phyloP scores from a whole-genome alignment of 2,113 vertebrate genomes.

The Monarcha castaneiventris region DNA sequence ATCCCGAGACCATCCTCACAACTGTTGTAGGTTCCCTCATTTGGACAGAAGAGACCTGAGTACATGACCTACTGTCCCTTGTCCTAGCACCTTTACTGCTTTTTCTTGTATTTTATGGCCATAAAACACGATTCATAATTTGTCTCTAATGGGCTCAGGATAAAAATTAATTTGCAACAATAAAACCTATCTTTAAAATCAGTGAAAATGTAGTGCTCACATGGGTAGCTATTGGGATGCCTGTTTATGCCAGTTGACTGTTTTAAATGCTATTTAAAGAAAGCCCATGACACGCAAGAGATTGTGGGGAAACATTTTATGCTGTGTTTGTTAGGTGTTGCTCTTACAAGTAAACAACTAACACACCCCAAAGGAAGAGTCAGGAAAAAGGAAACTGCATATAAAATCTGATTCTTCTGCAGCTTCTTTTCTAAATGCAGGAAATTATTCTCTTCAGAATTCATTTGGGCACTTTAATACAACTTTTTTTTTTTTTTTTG shows the following conservation, averaged over 20 bases:
- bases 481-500: background rate
- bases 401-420: conserved; percentile 50
- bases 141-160: background rate
- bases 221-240: background rate
- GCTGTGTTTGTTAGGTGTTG: conserved; percentile 42
- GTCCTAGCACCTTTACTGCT: background rate
- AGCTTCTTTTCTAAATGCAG: conserved; percentile 11
- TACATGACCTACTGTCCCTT: background rate
- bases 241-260: background rate
- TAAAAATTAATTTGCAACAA: background rate
- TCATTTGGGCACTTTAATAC: background rate
- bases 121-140: background rate
- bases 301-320: conserved; percentile 39
- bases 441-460: conserved; percentile 15
- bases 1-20: background rate
- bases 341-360: conserved; percentile 62
- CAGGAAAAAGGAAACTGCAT: conserved; percentile 66
- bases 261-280: background rate
- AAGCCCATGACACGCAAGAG: background rate
- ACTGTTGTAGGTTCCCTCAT: background rate
- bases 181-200: background rate
- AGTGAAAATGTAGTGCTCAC: background rate
- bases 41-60: background rate
- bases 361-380: conserved; percentile 39
- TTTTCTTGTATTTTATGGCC: background rate